A percentile compares a stretch with the other conserved stretches of the same genome.
These are phyloP conservation scores for Pogona vitticeps DNA, from an alignment of 2,113 vertebrate species.

Conservation along the genomic window DNA sequence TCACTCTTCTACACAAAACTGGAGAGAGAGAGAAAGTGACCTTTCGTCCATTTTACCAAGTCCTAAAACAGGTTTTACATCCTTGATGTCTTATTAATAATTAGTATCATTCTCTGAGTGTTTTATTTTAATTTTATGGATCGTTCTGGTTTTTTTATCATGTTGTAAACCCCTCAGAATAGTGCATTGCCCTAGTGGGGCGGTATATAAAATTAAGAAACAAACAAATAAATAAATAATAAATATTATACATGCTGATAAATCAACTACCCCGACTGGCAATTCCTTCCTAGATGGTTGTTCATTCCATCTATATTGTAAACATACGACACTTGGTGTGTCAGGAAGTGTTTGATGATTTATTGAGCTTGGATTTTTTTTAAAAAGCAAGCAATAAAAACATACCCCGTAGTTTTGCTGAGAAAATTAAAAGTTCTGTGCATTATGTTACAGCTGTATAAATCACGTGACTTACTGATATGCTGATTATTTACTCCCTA, in stretches of 20 bases:
- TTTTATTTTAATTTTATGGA: no score
- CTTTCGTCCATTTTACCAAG: not conserved
- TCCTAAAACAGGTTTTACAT: not conserved
- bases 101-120: no score
- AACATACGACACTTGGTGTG: constrained; percentile 10
- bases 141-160: no score
- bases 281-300: constrained; percentile 32
- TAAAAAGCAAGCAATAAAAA: constrained; percentile 48
- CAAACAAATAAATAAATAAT: no score
- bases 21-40: no score
- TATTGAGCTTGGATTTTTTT: constrained; percentile 24
- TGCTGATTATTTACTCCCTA: constrained; percentile 30
- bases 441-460: constrained; percentile 37
- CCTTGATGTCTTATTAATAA: not conserved
- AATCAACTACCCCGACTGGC: not conserved
- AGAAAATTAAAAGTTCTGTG: constrained; percentile 33
- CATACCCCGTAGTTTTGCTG: constrained; percentile 32
- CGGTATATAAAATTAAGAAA: no score
- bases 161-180: no score
- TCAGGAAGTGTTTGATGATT: constrained; percentile 46
- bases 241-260: no score
- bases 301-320: constrained; percentile 10
- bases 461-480: constrained; percentile 22
- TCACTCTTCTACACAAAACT: no score
- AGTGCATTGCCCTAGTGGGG: no score